Base-by-base conservation (phyloP, 2,888 invertebrate genomes). In the Melinaea menophilus region DNA sequence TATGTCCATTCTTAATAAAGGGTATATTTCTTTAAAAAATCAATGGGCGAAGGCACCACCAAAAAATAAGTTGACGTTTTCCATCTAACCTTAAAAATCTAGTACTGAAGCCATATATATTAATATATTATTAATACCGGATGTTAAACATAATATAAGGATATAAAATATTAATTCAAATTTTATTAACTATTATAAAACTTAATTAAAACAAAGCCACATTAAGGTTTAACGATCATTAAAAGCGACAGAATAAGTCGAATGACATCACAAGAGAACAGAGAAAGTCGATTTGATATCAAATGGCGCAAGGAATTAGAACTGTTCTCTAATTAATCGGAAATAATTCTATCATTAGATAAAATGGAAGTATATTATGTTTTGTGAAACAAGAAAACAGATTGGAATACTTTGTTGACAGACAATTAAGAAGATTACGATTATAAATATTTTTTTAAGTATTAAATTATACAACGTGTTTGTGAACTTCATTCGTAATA, bases 211-310 rank as follows among this genome's bases (percentile, higher is more conserved):
- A 61, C 63, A 51, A 46, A 64, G 37, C 73, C 69, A 70, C 69
- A 69, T 72, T 73, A 71, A 71, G 64, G 55, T 64, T 70, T 66
- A 69, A 69, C 63, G 69, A 67, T 66, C 64, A 58, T 69, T 71
- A 66, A 61, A 63, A 65, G 65, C 64, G 68, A 69, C 73, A 73
- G 69, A 75, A 73, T 73, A 67, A 71, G 72, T 64, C 62, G 65
- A 59, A 79, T 86, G 86, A 86, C 83, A 84, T 86, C 86, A 87
- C 73, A 75, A 66, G 73, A 76, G 75, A 72, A 65, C 65, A 71
- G 87, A 78, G 87, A 87, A 87, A 87, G 86, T 82, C 79, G 82
- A 84, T 85, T 81, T 81, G 78, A 51, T 68, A 72, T 70, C 73
- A 74, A 77, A 79, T 73, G 72, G 78, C 68, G 72, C 69, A 68